Conservation (phyloP, 2,113 vertebrate species). For the Scytalopus superciliaris region DNA sequence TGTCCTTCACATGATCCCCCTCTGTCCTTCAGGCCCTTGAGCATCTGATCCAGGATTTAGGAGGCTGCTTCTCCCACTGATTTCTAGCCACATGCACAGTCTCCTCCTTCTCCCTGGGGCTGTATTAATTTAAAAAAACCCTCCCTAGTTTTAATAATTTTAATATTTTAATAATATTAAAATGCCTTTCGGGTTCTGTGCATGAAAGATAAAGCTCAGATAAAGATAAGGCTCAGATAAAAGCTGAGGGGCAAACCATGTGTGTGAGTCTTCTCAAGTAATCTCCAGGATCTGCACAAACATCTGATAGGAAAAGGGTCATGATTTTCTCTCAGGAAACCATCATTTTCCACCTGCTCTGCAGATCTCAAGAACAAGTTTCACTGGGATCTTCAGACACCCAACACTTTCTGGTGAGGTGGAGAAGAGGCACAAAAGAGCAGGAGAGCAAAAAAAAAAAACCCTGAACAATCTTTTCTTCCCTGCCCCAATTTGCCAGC, state of each 20-base stretch:
- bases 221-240: not conserved
- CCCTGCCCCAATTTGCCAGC: not conserved
- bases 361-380: not conserved
- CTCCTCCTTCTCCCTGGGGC: not conserved
- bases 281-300: not conserved
- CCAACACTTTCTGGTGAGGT: not conserved
- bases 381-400: not conserved
- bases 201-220: not conserved
- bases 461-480: not conserved
- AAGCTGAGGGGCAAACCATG: not conserved
- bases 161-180: too few relatives aligned
- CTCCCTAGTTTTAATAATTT: too few relatives aligned
- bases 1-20: not conserved
- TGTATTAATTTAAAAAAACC: too few relatives aligned
- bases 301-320: not conserved
- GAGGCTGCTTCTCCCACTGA: not conserved
- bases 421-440: not conserved
- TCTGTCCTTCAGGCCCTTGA: not conserved
- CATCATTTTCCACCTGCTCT: not conserved
- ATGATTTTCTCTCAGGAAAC: not conserved
- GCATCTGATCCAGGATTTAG: not conserved
- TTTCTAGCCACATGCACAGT: not conserved
- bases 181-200: not conserved
- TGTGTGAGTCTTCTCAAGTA: fast-evolving
- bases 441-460: not conserved